Conservation (phyloP, 2,797 vertebrate species). For the Morus bassanus region DNA sequence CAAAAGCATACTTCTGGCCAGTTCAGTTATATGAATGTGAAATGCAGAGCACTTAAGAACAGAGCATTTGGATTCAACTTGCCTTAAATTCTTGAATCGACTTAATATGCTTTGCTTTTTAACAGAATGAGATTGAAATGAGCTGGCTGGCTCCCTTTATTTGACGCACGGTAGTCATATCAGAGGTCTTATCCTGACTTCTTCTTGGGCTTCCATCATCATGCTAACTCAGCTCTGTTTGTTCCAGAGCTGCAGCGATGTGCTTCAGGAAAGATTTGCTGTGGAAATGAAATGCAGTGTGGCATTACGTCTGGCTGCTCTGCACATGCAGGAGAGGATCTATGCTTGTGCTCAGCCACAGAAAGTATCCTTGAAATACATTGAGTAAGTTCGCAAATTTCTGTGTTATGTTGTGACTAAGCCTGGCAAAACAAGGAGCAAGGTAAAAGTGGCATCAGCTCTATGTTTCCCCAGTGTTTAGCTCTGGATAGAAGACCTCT, state of each 20-base stretch:
- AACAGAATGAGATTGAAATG: neutral
- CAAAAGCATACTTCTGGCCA: neutral
- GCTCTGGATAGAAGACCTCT: neutral
- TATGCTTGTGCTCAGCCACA: constrained; percentile 86
- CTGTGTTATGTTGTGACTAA: neutral
- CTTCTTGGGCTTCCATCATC: neutral
- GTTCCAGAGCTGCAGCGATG: constrained; percentile 91
- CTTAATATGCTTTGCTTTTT: neutral
- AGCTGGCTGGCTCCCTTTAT: neutral
- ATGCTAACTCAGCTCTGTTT: neutral
- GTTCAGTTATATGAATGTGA: neutral
- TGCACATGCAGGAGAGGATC: constrained; percentile 93
- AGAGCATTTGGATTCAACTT: neutral
- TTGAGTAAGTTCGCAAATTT: constrained; percentile 82
- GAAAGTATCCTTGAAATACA: constrained; percentile 91
- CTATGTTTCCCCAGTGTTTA: neutral
- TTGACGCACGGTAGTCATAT: accelerated
- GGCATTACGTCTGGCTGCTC: constrained; percentile 88
- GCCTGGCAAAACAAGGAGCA: neutral
- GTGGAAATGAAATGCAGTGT: constrained; percentile 96
- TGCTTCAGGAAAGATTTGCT: constrained; percentile 94
- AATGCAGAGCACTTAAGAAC: neutral
- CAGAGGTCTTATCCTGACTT: too few species aligned
- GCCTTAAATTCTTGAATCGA: neutral
- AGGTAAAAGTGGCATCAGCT: neutral